A percentile compares a stretch with the other conserved stretches of the same genome.
phyloP scores from a whole-genome alignment of 2,113 vertebrate species.

The Hemichromis elongatus region DNA sequence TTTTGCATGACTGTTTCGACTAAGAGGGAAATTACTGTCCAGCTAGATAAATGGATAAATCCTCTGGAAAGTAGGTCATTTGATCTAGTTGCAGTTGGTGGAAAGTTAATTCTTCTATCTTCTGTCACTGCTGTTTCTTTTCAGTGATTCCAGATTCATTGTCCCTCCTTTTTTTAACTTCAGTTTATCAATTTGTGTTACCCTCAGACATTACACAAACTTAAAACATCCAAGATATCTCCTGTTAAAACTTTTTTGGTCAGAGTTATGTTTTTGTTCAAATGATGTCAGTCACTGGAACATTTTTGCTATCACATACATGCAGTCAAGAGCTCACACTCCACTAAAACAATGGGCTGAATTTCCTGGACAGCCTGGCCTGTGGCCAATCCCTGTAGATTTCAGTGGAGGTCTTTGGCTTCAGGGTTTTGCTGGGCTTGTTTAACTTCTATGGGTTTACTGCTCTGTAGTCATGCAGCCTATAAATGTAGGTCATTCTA shows the following conservation, averaged over 20 bases:
- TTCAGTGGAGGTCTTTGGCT: conserved; percentile 18
- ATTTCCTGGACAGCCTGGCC: conserved; percentile 48
- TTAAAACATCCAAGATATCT: not conserved
- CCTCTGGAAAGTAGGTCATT: conserved; percentile 43
- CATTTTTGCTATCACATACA: not conserved
- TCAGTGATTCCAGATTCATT: not conserved
- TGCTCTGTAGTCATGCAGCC: conserved; percentile 2
- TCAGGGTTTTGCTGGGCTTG: not conserved
- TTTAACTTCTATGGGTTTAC: not conserved
- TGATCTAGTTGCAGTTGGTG: not conserved
- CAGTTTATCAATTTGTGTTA: not conserved
- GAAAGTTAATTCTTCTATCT: not conserved
- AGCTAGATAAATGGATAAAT: conserved; percentile 12
- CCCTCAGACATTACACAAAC: not conserved
- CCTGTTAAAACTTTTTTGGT: not conserved
- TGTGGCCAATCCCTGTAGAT: conserved; percentile 8
- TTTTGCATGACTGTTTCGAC: conserved; percentile 32
- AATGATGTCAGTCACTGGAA: not conserved
- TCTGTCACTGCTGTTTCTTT: not conserved
- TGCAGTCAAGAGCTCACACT: not conserved
- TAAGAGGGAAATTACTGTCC: conserved; percentile 1
- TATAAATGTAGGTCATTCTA: conserved; percentile 57
- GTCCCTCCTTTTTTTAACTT: not conserved
- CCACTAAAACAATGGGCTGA: not conserved
- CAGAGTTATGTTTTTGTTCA: not conserved